phyloP scores from a whole-genome alignment of 2,113 vertebrate genomes.

The Myocastor coypus region DNA sequence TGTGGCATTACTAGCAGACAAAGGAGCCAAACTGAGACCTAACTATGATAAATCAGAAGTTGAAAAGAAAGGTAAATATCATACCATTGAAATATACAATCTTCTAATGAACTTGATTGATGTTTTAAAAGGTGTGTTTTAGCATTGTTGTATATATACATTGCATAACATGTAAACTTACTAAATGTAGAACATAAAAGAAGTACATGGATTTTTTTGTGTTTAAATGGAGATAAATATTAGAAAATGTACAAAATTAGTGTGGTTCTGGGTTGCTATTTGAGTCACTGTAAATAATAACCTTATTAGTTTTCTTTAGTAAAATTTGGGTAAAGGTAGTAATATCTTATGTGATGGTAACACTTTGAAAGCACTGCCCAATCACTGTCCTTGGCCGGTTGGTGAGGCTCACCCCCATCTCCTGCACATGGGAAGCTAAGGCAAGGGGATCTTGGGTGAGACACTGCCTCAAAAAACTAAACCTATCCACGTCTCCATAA shows the following conservation, averaged over 20 bases:
- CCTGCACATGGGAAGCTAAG: not conserved
- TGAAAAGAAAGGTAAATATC: constrained; percentile 95
- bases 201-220: constrained; percentile 7
- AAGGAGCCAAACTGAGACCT: constrained; percentile 95
- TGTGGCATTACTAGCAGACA: constrained; percentile 96
- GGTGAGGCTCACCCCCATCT: no score
- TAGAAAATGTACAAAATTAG: constrained; percentile 51
- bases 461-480: not conserved
- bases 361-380: constrained; percentile 45
- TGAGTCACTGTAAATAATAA: constrained; percentile 25
- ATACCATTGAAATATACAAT: constrained; percentile 38
- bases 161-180: not conserved
- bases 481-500: not conserved
- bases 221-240: constrained; percentile 16
- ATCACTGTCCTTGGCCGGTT: not conserved
- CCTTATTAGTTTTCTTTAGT: not conserved
- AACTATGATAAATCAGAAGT: constrained; percentile 95
- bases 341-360: not conserved
- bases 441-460: not conserved
- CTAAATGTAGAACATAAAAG: constrained; percentile 46
- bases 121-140: constrained; percentile 45
- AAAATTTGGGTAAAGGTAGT: constrained; percentile 26
- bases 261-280: constrained; percentile 24
- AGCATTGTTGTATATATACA: constrained; percentile 41
- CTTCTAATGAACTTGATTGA: constrained; percentile 39